These are phyloP conservation scores for Percina caprodes DNA, from an alignment of 2,113 vertebrate genomes.

Conservation along the genomic window DNA sequence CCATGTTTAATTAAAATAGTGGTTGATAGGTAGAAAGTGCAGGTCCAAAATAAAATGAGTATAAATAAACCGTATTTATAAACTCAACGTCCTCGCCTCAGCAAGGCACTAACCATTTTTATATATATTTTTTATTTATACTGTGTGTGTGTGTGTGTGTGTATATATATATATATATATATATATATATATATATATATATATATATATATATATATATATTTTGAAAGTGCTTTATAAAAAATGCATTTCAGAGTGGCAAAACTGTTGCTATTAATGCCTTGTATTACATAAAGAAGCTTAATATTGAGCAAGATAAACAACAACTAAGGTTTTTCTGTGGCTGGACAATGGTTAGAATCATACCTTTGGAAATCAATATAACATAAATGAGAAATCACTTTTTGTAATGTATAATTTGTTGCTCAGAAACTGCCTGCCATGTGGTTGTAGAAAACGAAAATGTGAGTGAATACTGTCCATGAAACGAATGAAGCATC, in stretches of 20 bases:
- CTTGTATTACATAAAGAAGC: background rate
- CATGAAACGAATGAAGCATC: background rate
- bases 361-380: background rate
- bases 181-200: too few relatives aligned
- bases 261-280: background rate
- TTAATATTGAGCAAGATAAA: background rate
- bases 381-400: too few relatives aligned
- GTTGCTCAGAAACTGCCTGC: background rate
- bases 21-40: background rate
- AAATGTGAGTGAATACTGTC: background rate
- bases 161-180: background rate
- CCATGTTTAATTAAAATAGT: conserved; percentile 1
- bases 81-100: background rate
- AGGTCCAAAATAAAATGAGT: conserved; percentile 7
- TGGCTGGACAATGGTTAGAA: background rate
- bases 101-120: background rate
- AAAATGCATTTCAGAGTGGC: conserved; percentile 27
- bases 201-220: background rate
- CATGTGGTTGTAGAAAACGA: background rate
- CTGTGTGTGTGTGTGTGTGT: too few relatives aligned
- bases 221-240: conserved; percentile 42
- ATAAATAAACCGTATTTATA: background rate
- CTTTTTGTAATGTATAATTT: background rate
- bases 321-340: background rate
- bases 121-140: too few relatives aligned